These are phyloP conservation scores for Vombatus ursinus DNA, from an alignment of 2,113 vertebrate species.

Conservation along the genomic window DNA sequence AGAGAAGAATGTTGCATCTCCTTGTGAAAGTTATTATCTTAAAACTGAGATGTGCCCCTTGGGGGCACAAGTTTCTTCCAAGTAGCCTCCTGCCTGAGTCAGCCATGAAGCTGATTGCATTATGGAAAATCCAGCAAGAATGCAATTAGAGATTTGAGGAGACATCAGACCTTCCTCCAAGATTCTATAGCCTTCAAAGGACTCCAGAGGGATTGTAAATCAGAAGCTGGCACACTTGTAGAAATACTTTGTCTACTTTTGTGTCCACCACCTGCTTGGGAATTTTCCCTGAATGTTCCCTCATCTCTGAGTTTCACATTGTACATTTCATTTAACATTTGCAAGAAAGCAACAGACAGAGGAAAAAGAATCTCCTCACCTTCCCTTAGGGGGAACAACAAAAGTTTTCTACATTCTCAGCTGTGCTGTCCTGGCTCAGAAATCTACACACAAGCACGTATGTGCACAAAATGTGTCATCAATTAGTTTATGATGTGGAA, in stretches of 20 bases:
- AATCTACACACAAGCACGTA: not conserved
- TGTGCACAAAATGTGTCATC: not conserved
- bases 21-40: not conserved
- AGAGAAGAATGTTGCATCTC: not conserved
- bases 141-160: rapidly evolving
- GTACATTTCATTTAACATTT: rapidly evolving
- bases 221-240: too few species aligned
- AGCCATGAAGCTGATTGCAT: rapidly evolving
- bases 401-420: rapidly evolving
- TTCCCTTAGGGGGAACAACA: not conserved
- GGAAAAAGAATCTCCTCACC: not conserved
- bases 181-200: not conserved
- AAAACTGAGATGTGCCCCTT: not conserved
- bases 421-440: not conserved
- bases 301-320: rapidly evolving
- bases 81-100: not conserved
- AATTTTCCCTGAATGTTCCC: too few species aligned
- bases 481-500: constrained; percentile 2
- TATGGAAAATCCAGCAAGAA: rapidly evolving
- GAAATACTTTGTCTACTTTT: rapidly evolving
- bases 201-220: rapidly evolving
- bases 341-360: rapidly evolving
- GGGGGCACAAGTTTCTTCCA: not conserved
- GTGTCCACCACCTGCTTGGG: too few species aligned
- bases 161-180: not conserved